Evolutionary conservation across 1,140 invertebrate genomes (phyloP).

Genomic region (Brachionus plicatilis): DNA sequence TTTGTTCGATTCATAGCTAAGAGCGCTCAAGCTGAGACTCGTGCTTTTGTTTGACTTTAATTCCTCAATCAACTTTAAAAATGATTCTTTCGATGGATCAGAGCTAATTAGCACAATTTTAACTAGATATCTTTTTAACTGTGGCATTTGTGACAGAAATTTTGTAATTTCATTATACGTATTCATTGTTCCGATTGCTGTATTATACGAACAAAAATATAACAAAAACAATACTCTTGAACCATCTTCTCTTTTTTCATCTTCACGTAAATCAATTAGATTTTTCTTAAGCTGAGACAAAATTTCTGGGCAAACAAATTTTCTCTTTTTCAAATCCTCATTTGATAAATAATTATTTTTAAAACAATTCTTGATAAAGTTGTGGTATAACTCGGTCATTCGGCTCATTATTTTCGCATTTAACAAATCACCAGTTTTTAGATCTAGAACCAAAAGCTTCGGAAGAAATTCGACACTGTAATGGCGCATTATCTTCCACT

Average conservation of each 20-base stretch:
- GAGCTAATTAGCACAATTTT: constrained; percentile 1
- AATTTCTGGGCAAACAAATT: background rate
- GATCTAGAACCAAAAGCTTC: background rate
- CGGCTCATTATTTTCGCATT: background rate
- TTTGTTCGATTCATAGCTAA: background rate
- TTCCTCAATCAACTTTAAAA: background rate
- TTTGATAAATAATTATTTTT: background rate
- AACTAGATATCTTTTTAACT: background rate
- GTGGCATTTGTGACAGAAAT: background rate
- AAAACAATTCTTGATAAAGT: background rate
- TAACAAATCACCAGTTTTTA: background rate
- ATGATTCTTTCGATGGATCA: background rate
- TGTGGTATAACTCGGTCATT: background rate
- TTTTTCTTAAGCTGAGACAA: background rate
- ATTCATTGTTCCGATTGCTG: background rate
- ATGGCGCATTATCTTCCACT: background rate
- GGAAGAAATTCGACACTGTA: background rate
- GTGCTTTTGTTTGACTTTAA: background rate
- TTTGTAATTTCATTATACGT: background rate
- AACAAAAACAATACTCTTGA: background rate
- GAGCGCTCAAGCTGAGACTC: background rate
- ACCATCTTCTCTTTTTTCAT: background rate
- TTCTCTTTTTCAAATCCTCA: background rate
- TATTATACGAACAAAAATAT: constrained; percentile 16
- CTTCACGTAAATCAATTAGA: background rate